Evolutionary conservation across 2,888 invertebrate species (phyloP), one percentile per base, ranked within the genome.

Genomic region (Saturnia japonica): DNA sequence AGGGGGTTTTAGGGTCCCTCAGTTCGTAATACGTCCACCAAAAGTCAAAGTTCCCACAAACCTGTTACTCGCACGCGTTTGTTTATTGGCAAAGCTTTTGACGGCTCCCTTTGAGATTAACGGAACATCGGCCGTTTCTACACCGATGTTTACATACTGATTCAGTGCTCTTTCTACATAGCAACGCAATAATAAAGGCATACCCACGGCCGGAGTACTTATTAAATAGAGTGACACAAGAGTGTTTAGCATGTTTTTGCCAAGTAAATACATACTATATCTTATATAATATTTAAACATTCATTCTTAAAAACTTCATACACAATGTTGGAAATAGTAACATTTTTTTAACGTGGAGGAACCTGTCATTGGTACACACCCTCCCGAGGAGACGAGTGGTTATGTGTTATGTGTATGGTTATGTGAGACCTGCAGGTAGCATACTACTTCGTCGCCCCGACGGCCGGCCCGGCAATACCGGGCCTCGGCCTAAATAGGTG

Each of bases 71-170:
- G 40, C 70, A 28, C 42, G 51, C 54, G 75, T 76, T 71, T 83
- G 84, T 85, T 84, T 86, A 86, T 86, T 82, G 74, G 80, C 83
- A 74, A 79, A 73, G 72, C 69, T 73, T 75, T 76, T 74, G 78
- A 77, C 81, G 76, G 76, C 71, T 74, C 77, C 78, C 77, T 82
- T 84, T 82, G 80, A 81, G 72, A 54, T 67, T 47, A 62, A 42
- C 68, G 62, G 71, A 64, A 47, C 68, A 68, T 19, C 47, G 22
- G 43, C 40, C n/a, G 45, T 70, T 57, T 19, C 57, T 42, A 54
- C 11, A 64, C 62, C n/a, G 28, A 47, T 71, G 71, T 71, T 71
- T 71, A 71, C 64, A 71, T 47, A 64, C 64, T 28, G 42, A 68
- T 68, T 68, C 68, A 47, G 40, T 70, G 51, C 54, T 67, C 40